Evolutionary conservation across 2,888 invertebrate genomes (phyloP), one percentile per base, ranked within the genome.

Genomic region (Tenthredo mesomela): DNA sequence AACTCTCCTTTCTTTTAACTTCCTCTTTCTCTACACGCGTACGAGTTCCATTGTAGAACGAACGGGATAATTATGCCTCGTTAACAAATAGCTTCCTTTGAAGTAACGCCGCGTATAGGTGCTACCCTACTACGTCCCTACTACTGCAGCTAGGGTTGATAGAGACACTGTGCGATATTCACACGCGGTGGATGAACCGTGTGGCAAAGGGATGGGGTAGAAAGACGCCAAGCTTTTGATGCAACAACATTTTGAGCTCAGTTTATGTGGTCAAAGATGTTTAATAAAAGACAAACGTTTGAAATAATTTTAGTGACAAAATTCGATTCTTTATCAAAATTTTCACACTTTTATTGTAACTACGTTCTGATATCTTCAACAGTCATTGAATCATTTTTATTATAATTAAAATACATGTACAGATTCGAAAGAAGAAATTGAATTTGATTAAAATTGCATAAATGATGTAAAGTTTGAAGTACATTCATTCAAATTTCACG

Each of bases 61-160:
- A 67, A 85, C 85, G 85, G 86, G 89, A 91, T 92, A 92, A 92
- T 92, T 91, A 92, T 89, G 89, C 89, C 90, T 90, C 91, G 91
- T 92, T 92, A 92, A 91, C 91, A 90, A 90, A 90, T 90, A 89
- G 89, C 90, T 87, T 89, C 88, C 91, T 92, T 92, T 92, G 91
- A 92, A 89, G 86, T 85, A 82, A 87, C 86, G 87, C 88, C 89
- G 89, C 89, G 89, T 89, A 89, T 47, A 47, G 12, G 12, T 47
- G 0, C 47, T 12, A 47, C 47, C 47, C 43, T 43, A 1, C 2
- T 2, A 43, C 10, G 86, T 18, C 29, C 18, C 54, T 73, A 0
- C 6, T 43, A 25, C 9, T 10, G 12, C 15, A 12, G n/a, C 54
- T 29, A 58, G 80, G 80, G 80, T 80, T 54, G 77, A 25, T 29